phyloP scores from a whole-genome alignment of 2,888 invertebrate genomes.

The Deilephila elpenor region DNA sequence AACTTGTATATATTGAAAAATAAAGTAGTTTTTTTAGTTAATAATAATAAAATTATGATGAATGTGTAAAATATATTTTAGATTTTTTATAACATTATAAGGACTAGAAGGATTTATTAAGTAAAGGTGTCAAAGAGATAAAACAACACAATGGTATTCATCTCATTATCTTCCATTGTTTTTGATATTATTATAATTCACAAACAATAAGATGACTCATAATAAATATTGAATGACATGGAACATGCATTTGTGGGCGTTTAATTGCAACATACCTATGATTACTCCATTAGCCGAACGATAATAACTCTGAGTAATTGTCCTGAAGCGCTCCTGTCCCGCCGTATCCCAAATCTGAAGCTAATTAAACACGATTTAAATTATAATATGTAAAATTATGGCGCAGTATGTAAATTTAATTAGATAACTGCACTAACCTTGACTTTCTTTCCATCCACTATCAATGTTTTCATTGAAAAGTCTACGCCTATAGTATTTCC shows the following conservation, averaged over 20 bases:
- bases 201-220: conserved; percentile 28
- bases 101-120: neutral
- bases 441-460: conserved; percentile 96
- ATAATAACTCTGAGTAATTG: conserved; percentile 98
- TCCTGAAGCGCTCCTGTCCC: conserved; percentile 97
- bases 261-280: conserved; percentile 85
- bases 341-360: conserved; percentile 99
- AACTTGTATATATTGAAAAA: too few species aligned
- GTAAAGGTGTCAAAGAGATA: neutral
- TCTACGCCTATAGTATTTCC: conserved; percentile 99
- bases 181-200: neutral
- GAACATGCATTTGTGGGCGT: conserved; percentile 38
- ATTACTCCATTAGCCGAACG: conserved; percentile 98
- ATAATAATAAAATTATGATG: neutral
- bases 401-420: conserved; percentile 46
- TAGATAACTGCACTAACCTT: conserved; percentile 87
- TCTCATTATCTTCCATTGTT: neutral
- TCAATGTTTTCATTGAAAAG: conserved; percentile 98
- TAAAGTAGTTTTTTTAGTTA: too few species aligned
- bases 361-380: conserved; percentile 68
- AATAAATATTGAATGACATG: conserved; percentile 32
- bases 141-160: neutral
- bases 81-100: too few species aligned
- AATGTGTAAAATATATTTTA: neutral
- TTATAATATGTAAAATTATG: conserved; percentile 29